Evolutionary conservation across 2,888 invertebrate species (phyloP), one percentile per base, ranked within the genome.

Genomic region (Pemphredon lugubris): DNA sequence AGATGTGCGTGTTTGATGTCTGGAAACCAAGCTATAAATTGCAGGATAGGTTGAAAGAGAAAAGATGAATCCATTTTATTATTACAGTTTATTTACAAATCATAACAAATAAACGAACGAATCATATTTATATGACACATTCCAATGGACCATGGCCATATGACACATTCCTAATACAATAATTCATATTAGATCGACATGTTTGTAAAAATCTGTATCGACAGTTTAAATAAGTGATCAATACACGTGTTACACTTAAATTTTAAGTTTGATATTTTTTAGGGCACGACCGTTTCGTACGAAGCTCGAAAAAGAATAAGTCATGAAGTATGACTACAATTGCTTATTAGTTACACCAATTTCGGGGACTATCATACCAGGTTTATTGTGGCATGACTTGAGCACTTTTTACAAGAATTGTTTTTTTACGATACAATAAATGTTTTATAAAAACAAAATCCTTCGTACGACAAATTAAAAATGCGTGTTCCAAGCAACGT

Each of bases 41-140:
- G n/a, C n/a, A n/a, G n/a, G n/a, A n/a, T n/a, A n/a, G n/a, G n/a
- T n/a, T n/a, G n/a, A n/a, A n/a, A n/a, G n/a, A n/a, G n/a, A n/a
- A n/a, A n/a, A n/a, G n/a, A n/a, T n/a, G n/a, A n/a, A n/a, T n/a
- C n/a, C n/a, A n/a, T 51, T 14, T 47, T 37, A 23, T 61, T 42
- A 34, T 65, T 51, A 64, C n/a, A 63, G 11, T 72, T 77, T 71
- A 71, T 74, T 75, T 71, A 71, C 9, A 58, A 58, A 44, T 23
- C 48, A 16, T 59, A 73, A 39, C 26, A 68, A 55, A 64, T 23
- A 37, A n/a, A 21, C 30, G 34, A 34, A 58, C 30, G 23, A 13
- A 30, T 14, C 3, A 45, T 34, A 37, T 37, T 37, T 6, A 23
- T 34, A 34, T 34, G n/a, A 11, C 2, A 34, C 34, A 11, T 34